phyloP scores from a whole-genome alignment of 2,888 invertebrate species.

The Philopedon plagiatum region DNA sequence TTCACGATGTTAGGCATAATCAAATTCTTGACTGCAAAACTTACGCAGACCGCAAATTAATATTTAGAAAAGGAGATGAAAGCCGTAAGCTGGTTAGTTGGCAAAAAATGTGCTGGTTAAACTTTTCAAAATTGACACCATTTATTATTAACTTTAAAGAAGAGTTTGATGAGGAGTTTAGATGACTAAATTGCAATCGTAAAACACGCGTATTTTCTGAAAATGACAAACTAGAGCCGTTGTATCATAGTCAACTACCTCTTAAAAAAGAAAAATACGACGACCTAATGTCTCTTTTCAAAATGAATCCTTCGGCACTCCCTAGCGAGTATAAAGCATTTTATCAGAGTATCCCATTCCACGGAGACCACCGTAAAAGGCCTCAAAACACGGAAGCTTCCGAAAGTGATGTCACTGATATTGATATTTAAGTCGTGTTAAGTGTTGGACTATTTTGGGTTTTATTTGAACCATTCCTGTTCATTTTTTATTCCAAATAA shows the following conservation, averaged over 20 bases:
- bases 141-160: conserved; percentile 34
- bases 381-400: not conserved
- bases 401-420: not conserved
- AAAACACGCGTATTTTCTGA: not conserved
- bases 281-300: too few relatives aligned
- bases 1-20: not conserved
- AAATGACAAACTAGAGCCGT: too few relatives aligned
- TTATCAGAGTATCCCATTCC: too few relatives aligned
- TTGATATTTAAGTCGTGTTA: too few relatives aligned
- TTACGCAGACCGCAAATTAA: not conserved
- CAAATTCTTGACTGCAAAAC: conserved; percentile 32
- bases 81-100: conserved; percentile 8
- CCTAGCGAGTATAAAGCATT: too few relatives aligned
- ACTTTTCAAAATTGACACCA: conserved; percentile 19
- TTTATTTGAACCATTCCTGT: too few relatives aligned
- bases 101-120: conserved; percentile 29
- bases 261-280: too few relatives aligned
- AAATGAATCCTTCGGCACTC: too few relatives aligned
- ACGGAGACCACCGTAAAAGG: not conserved
- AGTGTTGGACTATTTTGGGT: too few relatives aligned
- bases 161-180: conserved; percentile 30
- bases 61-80: conserved; percentile 23
- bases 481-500: too few relatives aligned
- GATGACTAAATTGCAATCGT: conserved; percentile 14
- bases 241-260: too few relatives aligned